A percentile compares a stretch with the other conserved stretches of the same genome.
Evolutionary conservation across 2,113 vertebrate species (phyloP).

Genomic region (Anoura caudifer): DNA sequence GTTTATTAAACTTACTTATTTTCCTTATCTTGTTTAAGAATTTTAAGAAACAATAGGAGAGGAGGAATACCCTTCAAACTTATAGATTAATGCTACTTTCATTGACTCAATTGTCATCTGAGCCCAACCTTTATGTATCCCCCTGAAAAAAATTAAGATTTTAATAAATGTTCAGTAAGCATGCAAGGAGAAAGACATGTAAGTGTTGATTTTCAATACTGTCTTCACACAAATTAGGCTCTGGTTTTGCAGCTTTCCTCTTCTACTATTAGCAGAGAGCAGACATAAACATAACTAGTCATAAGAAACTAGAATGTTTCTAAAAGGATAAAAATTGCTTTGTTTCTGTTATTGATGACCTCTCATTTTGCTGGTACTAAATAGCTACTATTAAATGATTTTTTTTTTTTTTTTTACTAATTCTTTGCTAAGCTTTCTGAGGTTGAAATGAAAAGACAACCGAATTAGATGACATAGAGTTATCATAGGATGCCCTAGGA

Average conservation of each 20-base stretch:
- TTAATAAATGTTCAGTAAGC: background rate
- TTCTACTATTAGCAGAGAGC: background rate
- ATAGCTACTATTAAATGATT: background rate
- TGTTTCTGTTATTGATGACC: slow-evolving; percentile 6
- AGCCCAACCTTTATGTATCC: background rate
- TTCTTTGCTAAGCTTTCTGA: slow-evolving; percentile 4
- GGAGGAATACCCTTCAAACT: background rate
- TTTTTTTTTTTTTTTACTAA: background rate
- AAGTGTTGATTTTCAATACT: background rate
- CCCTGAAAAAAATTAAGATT: background rate
- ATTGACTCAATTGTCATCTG: background rate
- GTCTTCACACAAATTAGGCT: background rate
- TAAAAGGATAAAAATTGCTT: slow-evolving; percentile 33
- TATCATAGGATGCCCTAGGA: background rate
- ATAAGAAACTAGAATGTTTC: background rate
- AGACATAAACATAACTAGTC: background rate
- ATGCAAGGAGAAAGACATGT: background rate
- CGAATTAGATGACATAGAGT: background rate
- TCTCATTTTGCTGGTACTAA: background rate
- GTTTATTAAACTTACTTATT: background rate
- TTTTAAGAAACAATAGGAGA: background rate
- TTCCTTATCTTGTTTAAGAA: background rate
- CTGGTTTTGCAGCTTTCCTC: background rate
- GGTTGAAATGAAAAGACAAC: background rate
- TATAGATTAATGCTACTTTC: background rate